Evolutionary conservation across 1,140 invertebrate species (phyloP).

Genomic region (Rhysida immarginata): DNA sequence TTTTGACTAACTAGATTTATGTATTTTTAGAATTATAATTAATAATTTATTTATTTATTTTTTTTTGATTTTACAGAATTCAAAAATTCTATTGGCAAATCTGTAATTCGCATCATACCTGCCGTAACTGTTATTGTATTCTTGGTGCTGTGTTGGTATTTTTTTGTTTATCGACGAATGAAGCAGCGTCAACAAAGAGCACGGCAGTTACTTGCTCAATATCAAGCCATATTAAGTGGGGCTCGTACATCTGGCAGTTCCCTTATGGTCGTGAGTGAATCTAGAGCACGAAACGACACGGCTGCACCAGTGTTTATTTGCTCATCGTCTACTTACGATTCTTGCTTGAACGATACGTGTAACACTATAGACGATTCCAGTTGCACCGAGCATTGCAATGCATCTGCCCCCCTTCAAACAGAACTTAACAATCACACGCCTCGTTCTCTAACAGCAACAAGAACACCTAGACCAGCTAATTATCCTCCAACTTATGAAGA

Average conservation of each 20-base stretch:
- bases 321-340: background rate
- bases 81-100: background rate
- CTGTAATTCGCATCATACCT: background rate
- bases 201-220: background rate
- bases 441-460: too few species aligned
- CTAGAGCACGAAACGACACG: too few species aligned
- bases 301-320: background rate
- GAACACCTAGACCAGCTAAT: background rate
- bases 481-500: background rate
- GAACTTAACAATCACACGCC: too few species aligned
- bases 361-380: background rate
- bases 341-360: background rate
- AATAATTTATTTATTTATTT: too few species aligned
- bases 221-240: background rate
- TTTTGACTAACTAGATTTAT: too few species aligned
- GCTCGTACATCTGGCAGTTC: background rate
- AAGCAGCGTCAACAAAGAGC: background rate
- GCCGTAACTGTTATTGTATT: background rate
- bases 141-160: background rate
- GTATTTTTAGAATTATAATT: too few species aligned
- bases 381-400: too few species aligned
- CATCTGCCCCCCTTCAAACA: too few species aligned
- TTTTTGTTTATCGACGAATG: background rate
- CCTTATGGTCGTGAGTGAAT: background rate
- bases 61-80: background rate